Evolutionary conservation across 1,140 invertebrate genomes (phyloP), one percentile per base, ranked within the genome.

Genomic region (Muscidifurax raptorellus): DNA sequence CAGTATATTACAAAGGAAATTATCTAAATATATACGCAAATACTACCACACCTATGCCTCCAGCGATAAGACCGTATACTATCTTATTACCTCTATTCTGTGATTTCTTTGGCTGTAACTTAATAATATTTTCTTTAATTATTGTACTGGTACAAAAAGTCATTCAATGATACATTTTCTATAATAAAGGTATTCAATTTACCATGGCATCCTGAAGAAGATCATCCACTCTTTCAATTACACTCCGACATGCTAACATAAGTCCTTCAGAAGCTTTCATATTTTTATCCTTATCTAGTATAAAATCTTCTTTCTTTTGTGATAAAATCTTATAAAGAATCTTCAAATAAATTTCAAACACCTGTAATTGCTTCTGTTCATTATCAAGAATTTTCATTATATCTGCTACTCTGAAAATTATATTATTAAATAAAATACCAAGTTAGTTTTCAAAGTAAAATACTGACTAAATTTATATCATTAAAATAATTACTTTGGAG

Each of bases 231-330:
- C 27, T 32, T 74, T 28, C 28, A 80, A 25, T 80, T 67, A 84
- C 28, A 79, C 18, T 59, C 0, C 22, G 4, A 36, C 13, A 84
- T 36, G 52, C 77, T 25, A 18, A 22, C 9, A 30, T 32, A n/a
- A 80, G 40, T 27, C 25, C 83, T 75, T 80, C 1, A n/a, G 83
- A 80, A n/a, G 30, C 27, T 80, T 80, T 84, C n/a, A 75, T 47
- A 75, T 80, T 80, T 67, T 80, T 66, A 75, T 84, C 66, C 10
- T 18, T 74, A 4, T 80, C 83, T n/a, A 84, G 27, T 66, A 75
- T 80, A 28, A 40, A 74, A 80, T 84, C 77, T 12, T n/a, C 15
- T 30, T 28, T 64, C 12, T 75, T 74, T 25, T 40, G 1, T 80
- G 47, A n/a, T 12, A 72, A 40, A 32, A 74, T 0, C 30, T 28